These are phyloP conservation scores for Rhorus exstirpatorius DNA, from an alignment of 2,888 invertebrate genomes.

Conservation along the genomic window DNA sequence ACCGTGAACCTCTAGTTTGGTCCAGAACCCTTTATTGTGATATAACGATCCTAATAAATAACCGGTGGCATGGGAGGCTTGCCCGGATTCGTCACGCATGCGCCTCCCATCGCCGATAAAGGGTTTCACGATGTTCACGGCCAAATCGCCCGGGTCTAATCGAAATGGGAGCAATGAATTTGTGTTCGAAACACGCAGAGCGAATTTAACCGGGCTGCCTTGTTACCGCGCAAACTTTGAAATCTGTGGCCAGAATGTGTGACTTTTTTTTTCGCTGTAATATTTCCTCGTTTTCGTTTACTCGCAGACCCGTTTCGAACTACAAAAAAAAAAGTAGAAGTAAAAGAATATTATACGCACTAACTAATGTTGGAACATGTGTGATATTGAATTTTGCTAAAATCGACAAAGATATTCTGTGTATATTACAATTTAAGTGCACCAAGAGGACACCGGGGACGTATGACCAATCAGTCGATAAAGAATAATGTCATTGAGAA, in stretches of 20 bases:
- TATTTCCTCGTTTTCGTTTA: background rate
- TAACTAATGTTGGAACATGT: too few species aligned
- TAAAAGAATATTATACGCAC: too few species aligned
- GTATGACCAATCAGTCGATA: too few species aligned
- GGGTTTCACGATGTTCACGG: slow-evolving; percentile 76
- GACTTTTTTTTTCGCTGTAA: background rate
- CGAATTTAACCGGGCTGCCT: slow-evolving; percentile 32
- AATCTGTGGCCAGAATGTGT: slow-evolving; percentile 18
- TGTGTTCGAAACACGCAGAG: slow-evolving; percentile 61
- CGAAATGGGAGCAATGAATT: slow-evolving; percentile 73
- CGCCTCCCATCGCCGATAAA: slow-evolving; percentile 81
- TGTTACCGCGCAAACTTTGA: slow-evolving; percentile 5
- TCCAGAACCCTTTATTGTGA: slow-evolving; percentile 79
- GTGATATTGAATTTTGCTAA: too few species aligned
- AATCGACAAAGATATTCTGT: too few species aligned
- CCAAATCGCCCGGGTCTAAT: slow-evolving; percentile 79
- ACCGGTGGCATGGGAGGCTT: slow-evolving; percentile 75
- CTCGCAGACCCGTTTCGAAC: too few species aligned
- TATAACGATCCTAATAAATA: slow-evolving; percentile 84
- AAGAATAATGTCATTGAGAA: too few species aligned
- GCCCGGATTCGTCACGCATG: slow-evolving; percentile 80
- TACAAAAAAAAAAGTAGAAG: background rate
- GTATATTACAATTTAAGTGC: too few species aligned
- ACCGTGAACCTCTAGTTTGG: slow-evolving; percentile 78
- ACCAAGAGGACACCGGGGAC: too few species aligned